Conservation (phyloP, 1,140 invertebrate genomes). For the Drosophila busckii region DNA sequence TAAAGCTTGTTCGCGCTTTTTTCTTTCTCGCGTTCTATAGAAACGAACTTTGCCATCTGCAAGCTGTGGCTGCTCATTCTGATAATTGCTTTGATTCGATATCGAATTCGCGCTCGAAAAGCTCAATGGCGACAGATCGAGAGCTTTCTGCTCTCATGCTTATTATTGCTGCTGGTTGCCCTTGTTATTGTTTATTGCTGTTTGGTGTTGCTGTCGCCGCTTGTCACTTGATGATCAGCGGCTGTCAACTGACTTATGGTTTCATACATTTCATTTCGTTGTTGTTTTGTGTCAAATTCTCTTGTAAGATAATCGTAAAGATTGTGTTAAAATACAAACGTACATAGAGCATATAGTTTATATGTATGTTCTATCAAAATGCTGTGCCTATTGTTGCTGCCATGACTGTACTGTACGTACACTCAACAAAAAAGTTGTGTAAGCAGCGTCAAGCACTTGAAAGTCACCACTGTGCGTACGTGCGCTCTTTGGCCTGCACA, state of each 20-base stretch:
- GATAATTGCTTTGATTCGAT: not conserved
- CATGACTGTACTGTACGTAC: conserved; percentile 52
- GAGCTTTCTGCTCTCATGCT: no score
- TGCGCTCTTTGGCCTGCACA: no score
- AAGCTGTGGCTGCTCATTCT: conserved; percentile 4
- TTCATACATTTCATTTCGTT: not conserved
- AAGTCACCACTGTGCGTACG: conserved; percentile 65
- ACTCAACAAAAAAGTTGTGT: conserved; percentile 43
- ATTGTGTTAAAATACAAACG: conserved; percentile 8
- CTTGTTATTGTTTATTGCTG: conserved; percentile 22
- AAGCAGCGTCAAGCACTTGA: conserved; percentile 29
- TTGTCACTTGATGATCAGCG: conserved; percentile 21
- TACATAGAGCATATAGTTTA: no score
- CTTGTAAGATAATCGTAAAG: conserved; percentile 26
- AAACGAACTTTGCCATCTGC: conserved; percentile 15
- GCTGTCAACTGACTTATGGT: conserved; percentile 16
- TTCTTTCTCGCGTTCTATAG: conserved; percentile 8
- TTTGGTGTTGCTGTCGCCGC: conserved; percentile 5
- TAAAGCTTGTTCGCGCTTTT: conserved; percentile 60
- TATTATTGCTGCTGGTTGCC: no score
- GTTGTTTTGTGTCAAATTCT: conserved; percentile 20
- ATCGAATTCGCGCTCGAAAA: no score
- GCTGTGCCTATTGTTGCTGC: conserved; percentile 8
- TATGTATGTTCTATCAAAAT: conserved; percentile 1
- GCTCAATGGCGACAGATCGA: no score